Base-by-base conservation (phyloP, 2,888 invertebrate species). In the Latheticus oryzae region DNA sequence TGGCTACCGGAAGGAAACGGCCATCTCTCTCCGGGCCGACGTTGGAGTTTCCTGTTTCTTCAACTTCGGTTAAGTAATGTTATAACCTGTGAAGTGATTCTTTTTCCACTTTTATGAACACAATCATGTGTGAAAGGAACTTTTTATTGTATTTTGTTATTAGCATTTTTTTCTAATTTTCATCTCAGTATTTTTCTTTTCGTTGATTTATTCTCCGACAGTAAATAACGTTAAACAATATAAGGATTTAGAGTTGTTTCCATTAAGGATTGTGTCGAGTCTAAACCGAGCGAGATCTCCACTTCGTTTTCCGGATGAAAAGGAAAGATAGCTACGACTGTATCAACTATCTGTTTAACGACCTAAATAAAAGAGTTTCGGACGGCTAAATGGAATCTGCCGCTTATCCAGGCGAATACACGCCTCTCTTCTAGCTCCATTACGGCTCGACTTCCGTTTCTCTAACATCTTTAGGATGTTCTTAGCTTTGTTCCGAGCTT, bases 341-440 rank as follows among this genome's bases (percentile, higher is more conserved):
- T 69, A 70, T 71, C 71, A 72, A 70, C 68, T 75, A 74, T 75
- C 73, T 73, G 72, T 70, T 76, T 76, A 78, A 77, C 76, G 75
- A 75, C 72, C 73, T 73, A 75, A 77, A 77, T 76, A 77, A 76
- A 76, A 76, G 75, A 76, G 75, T 76, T 77, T 76, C 71, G 71
- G 75, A 74, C 72, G 74, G 71, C 70, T 73, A 77, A 78, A 77
- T 77, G 77, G 77, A 77, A 77, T 77, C 76, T 76, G 72, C 72
- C 69, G 69, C 72, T 75, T 73, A 73, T 73, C 72, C 71, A 35
- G 65, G 57, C 54, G 58, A n/a, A n/a, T 42, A 40, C 35, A 43
- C 37, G 40, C 38, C 60, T 64, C 60, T 65, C 69, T 70, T 68
- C 70, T 72, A 69, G 69, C 70, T 72, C 73, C 73, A 73, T 73